Evolutionary conservation across 2,888 invertebrate genomes (phyloP).

Genomic region (Ischnus inquisitorius): DNA sequence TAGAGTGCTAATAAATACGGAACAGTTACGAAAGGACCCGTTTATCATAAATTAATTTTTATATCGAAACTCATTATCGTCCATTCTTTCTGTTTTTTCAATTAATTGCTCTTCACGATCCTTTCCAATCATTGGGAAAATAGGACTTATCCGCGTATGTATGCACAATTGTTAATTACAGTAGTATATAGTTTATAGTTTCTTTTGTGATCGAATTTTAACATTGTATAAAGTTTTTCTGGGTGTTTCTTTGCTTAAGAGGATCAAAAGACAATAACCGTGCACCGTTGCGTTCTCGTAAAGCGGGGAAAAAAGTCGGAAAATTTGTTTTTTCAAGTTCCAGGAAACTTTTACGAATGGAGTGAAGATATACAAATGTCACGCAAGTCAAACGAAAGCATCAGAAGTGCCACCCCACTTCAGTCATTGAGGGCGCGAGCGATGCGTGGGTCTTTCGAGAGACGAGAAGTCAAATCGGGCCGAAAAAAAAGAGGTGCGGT

Average conservation of each 20-base stretch:
- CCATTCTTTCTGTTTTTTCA: too few species aligned
- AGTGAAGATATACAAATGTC: neutral
- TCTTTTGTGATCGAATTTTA: too few species aligned
- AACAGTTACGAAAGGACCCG: too few species aligned
- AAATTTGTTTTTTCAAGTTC: neutral
- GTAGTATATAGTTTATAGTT: too few species aligned
- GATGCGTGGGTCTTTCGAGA: neutral
- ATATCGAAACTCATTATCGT: too few species aligned
- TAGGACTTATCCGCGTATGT: too few species aligned
- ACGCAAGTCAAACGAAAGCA: neutral
- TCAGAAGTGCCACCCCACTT: neutral
- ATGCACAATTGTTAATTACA: too few species aligned
- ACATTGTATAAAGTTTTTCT: too few species aligned
- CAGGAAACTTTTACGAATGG: neutral
- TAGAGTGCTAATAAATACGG: too few species aligned
- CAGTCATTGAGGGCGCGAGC: neutral
- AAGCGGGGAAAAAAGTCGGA: neutral
- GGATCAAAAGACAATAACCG: neutral
- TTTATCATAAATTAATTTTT: too few species aligned
- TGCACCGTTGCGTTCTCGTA: neutral
- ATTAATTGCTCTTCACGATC: too few species aligned
- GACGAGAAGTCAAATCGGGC: neutral
- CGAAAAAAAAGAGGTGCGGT: conserved; percentile 7
- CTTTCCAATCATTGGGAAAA: too few species aligned
- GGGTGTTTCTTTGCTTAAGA: neutral